Evolutionary conservation across 2,113 vertebrate genomes (phyloP).

Genomic region (Lagopus muta): DNA sequence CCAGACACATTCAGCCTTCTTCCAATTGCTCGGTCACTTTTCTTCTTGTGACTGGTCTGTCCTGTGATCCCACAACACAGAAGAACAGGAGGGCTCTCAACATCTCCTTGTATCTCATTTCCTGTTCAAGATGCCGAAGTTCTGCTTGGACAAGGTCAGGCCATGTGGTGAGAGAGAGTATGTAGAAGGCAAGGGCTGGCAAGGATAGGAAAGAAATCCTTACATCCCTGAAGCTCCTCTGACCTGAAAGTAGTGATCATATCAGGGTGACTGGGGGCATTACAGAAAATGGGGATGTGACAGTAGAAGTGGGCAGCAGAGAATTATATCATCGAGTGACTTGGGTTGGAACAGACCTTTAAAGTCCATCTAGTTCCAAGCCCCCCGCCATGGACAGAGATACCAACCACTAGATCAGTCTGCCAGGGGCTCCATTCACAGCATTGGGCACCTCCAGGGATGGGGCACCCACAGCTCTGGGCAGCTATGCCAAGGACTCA

Average conservation of each 20-base stretch:
- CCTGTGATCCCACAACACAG: rapidly evolving
- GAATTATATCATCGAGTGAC: neutral
- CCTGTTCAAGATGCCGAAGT: rapidly evolving
- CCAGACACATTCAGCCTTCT: rapidly evolving
- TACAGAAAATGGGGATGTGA: neutral
- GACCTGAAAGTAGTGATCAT: rapidly evolving
- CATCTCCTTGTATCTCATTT: neutral
- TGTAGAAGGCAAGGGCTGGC: too few species aligned
- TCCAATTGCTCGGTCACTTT: neutral
- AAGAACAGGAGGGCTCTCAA: neutral
- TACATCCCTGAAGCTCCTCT: rapidly evolving
- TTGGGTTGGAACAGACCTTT: too few species aligned
- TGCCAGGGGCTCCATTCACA: too few species aligned
- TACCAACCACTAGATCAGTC: too few species aligned
- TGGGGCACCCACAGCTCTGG: too few species aligned
- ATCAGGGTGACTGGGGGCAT: rapidly evolving
- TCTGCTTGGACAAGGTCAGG: neutral
- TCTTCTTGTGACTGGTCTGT: neutral
- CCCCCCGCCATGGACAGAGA: too few species aligned
- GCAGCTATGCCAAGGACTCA: too few species aligned
- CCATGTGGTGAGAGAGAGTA: neutral
- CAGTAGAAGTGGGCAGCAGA: neutral
- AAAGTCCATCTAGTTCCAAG: too few species aligned
- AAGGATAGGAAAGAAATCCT: too few species aligned
- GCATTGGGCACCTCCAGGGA: too few species aligned